Base-by-base conservation (phyloP, 2,888 invertebrate genomes). In the Melinaea menophilus region DNA sequence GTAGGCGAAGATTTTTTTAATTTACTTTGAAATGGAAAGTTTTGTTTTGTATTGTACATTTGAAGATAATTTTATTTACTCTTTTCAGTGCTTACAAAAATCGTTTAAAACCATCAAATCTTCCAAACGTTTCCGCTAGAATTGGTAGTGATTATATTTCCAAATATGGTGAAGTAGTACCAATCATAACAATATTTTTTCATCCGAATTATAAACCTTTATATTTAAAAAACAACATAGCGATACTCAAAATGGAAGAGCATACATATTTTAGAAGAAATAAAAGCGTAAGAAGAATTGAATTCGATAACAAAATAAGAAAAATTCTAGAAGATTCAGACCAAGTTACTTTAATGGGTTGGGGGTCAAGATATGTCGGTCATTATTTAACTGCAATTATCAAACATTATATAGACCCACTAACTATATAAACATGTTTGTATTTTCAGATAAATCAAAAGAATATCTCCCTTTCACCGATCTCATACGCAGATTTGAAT, bases 361-460 rank as follows among this genome's bases (percentile, higher is more conserved):
- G 84, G 84, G 83, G 80, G 2, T 71, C 72, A 2, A 73, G 60
- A 61, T 64, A 67, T 65, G 83, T 81, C 67, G 61, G 41, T 45
- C 3, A 37, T 7, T 31, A 11, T 41, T 9, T 22, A 4, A 55
- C 5, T n/a, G 3, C 37, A 37, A 41, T 9, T 9, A 41, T 5
- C 41, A 22, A 31, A 51, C 31, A 51, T 22, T 11, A 31, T 22
- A 31, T 5, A 31, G 4, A 31, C 22, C 22, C 9, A 31, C 22
- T 31, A 51, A 51, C 22, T 31, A 2, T 31, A 9, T 5, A 2
- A 9, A 31, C 7, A 31, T 31, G 22, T 31, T n/a, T 51, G 5
- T 51, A 5, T 31, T 51, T 51, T 51, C 51, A 51, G 51, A 22
- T 31, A 31, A 31, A 31, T 31, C 31, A 51, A 51, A 51, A 51